Evolutionary conservation across 2,888 invertebrate genomes (phyloP), one percentile per base, ranked within the genome.

Genomic region (Napeogenes sylphis): DNA sequence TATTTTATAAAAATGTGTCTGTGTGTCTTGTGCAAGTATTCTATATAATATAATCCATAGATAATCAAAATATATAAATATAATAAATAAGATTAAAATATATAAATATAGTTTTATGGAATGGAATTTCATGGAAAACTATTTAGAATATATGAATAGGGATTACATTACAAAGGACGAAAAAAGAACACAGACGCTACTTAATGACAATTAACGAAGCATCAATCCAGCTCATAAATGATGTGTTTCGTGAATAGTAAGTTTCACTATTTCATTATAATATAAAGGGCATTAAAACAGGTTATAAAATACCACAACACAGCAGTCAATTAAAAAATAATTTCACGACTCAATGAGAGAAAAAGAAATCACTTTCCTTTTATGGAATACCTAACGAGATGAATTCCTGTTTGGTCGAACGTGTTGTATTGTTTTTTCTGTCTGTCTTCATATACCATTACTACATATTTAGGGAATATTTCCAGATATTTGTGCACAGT

Each of bases 301-400:
- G 66, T 68, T 65, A 65, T 67, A 65, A 69, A 73, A 68, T 69
- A 61, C 70, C 69, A 68, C 66, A 71, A 71, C 70, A 69, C 21
- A 21, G 66, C 53, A 65, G 68, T 69, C 70, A 73, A 73, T 73
- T 73, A 72, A 72, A 75, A 76, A 76, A 76, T 75, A 76, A 78
- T 80, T 81, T 76, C 75, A 75, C 75, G 78, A 75, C 74, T 73
- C 70, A 71, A 73, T 74, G 71, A 68, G 65, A 62, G 67, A 69
- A 70, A 72, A 74, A 73, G 77, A 79, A 79, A 77, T 76, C 76
- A 75, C 75, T 78, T 77, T 76, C 81, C 80, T 79, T 83, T 77
- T 78, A 79, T 75, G 78, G 78, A 70, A 72, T 76, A 78, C 74
- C 77, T 80, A 79, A 82, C 77, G 79, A 81, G 81, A 79, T 73